Conservation (phyloP, 2,113 vertebrate species). For the Fulmarus glacialis region DNA sequence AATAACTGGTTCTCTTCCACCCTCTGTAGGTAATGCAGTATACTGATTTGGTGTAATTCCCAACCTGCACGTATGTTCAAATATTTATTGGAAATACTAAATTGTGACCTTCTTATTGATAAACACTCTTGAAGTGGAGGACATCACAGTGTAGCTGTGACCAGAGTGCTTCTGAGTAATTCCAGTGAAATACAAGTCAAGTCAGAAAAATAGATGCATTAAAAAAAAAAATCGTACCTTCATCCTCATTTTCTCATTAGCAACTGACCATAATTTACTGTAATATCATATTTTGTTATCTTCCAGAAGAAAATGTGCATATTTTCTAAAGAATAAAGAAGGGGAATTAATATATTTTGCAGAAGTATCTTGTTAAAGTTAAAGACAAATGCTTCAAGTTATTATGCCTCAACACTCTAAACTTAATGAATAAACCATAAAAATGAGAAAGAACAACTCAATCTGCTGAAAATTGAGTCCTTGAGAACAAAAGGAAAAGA, state of each 20-base stretch:
- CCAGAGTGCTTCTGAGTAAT: not conserved
- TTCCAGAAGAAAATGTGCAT: not conserved
- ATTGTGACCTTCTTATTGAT: not conserved
- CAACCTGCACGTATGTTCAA: not conserved
- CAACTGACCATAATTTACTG: not conserved
- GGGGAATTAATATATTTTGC: not conserved
- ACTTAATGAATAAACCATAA: not conserved
- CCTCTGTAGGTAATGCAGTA: not conserved
- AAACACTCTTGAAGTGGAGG: not conserved
- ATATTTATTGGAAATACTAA: not conserved
- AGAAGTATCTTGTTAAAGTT: not conserved
- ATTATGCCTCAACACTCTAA: not conserved
- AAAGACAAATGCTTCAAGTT: not conserved
- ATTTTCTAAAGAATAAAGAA: not conserved
- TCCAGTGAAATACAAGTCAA: not conserved
- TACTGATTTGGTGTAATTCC: not conserved
- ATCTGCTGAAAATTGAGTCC: not conserved
- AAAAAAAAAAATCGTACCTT: not conserved
- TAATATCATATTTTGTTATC: not conserved
- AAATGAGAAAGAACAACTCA: not conserved
- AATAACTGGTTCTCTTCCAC: not conserved
- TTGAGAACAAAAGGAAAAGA: not conserved
- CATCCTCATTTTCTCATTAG: not conserved
- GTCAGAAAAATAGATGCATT: not conserved
- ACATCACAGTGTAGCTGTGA: not conserved